Conservation (phyloP, 2,113 vertebrate genomes). For the Ariopsis seemanni region DNA sequence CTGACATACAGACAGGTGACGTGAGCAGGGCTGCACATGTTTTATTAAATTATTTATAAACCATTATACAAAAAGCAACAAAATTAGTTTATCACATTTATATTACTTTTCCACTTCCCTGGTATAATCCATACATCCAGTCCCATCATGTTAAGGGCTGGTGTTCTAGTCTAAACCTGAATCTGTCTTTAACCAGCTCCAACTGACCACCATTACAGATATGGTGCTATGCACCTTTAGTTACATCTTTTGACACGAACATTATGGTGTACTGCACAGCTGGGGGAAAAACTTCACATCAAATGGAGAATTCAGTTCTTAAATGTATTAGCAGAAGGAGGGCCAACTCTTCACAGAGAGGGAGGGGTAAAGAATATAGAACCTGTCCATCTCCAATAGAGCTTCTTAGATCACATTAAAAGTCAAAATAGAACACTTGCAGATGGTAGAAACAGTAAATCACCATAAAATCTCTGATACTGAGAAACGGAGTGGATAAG, state of each 20-base stretch:
- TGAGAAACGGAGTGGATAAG: neutral
- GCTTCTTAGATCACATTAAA: neutral
- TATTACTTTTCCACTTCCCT: neutral
- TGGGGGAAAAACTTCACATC: neutral
- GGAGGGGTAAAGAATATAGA: neutral
- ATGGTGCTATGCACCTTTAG: neutral
- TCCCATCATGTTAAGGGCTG: neutral
- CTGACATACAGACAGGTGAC: neutral
- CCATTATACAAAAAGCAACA: slow-evolving; percentile 46
- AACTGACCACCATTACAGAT: neutral
- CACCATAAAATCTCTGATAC: neutral
- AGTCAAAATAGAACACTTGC: neutral
- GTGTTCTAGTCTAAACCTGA: neutral
- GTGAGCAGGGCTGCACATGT: slow-evolving; percentile 9
- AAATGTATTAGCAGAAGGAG: too few species aligned
- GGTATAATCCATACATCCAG: neutral
- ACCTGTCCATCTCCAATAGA: neutral
- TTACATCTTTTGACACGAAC: neutral
- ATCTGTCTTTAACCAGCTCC: neutral
- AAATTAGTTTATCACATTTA: slow-evolving; percentile 24
- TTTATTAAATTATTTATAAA: slow-evolving; percentile 45
- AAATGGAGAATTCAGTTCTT: neutral
- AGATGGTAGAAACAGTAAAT: neutral
- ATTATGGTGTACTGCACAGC: neutral
- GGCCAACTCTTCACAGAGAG: neutral